Percentiles rank a stretch among this genome's conserved stretches.
phyloP scores from a whole-genome alignment of 2,113 vertebrate genomes.

The Malurus cyaneus region DNA sequence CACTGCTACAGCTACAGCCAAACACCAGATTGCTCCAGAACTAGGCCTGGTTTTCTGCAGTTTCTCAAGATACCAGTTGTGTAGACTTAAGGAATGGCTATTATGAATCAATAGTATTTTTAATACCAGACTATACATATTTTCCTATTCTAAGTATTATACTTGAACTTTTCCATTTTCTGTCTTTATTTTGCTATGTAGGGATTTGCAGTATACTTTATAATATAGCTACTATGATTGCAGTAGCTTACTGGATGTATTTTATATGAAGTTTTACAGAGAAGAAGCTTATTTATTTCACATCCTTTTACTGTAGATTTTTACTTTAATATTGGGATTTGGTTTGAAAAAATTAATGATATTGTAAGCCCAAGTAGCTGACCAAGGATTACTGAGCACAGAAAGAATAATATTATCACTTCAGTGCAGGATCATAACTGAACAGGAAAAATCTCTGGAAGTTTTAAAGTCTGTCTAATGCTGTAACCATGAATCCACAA shows the following conservation, averaged over 20 bases:
- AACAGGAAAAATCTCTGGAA: background rate
- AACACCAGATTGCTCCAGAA: background rate
- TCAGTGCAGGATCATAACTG: background rate
- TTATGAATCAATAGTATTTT: background rate
- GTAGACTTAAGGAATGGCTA: background rate
- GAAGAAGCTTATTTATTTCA: slow-evolving; percentile 9
- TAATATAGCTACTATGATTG: background rate
- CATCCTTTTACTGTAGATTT: background rate
- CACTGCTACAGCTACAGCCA: background rate
- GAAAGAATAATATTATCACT: slow-evolving; percentile 29
- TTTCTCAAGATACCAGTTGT: background rate
- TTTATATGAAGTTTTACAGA: background rate
- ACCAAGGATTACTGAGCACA: slow-evolving; percentile 11
- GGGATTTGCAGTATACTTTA: background rate
- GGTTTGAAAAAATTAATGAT: background rate
- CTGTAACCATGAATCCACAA: background rate
- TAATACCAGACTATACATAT: background rate
- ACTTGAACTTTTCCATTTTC: background rate
- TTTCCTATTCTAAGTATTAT: background rate
- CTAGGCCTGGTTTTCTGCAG: background rate
- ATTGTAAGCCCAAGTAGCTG: slow-evolving; percentile 2
- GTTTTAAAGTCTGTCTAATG: background rate
- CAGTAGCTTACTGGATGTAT: background rate
- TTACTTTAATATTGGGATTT: slow-evolving; percentile 30
- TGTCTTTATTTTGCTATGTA: background rate